Conservation (phyloP, 2,113 vertebrate species). For the Opisthocomus hoazin region DNA sequence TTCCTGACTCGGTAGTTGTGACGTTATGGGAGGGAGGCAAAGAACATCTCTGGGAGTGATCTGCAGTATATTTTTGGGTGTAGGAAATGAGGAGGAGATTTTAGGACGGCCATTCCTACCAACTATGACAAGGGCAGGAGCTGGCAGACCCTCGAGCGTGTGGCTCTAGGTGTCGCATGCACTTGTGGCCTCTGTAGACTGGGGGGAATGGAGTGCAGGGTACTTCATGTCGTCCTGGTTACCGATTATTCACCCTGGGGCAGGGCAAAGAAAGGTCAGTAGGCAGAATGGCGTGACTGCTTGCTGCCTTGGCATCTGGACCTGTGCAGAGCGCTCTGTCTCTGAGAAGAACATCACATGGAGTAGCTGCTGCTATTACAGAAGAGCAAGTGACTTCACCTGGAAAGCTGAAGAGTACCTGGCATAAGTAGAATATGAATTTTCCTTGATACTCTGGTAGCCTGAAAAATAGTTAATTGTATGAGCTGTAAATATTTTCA, state of each 20-base stretch:
- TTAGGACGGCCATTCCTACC: neutral
- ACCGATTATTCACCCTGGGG: neutral
- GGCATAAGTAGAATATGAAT: neutral
- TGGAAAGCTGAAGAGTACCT: neutral
- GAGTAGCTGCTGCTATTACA: neutral
- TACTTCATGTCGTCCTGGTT: neutral
- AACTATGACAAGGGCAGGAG: neutral
- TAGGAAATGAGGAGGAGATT: neutral
- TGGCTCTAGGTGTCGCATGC: neutral
- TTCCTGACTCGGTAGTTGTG: neutral
- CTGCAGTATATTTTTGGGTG: accelerated
- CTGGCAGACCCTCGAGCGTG: accelerated
- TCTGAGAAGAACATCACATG: neutral
- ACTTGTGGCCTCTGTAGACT: neutral
- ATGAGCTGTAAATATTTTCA: neutral
- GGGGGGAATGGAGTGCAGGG: neutral
- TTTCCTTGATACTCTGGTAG: neutral
- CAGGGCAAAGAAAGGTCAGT: neutral
- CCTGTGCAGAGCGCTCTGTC: neutral
- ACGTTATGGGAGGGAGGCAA: neutral
- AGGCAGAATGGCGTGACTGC: neutral
- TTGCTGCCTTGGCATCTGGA: neutral
- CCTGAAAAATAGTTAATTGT: neutral
- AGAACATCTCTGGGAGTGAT: neutral
- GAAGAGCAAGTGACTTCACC: neutral